Percentiles rank a stretch among this genome's conserved stretches.
These are phyloP conservation scores for Anguilla japonica DNA, from an alignment of 2,113 vertebrate genomes.

Conservation along the genomic window DNA sequence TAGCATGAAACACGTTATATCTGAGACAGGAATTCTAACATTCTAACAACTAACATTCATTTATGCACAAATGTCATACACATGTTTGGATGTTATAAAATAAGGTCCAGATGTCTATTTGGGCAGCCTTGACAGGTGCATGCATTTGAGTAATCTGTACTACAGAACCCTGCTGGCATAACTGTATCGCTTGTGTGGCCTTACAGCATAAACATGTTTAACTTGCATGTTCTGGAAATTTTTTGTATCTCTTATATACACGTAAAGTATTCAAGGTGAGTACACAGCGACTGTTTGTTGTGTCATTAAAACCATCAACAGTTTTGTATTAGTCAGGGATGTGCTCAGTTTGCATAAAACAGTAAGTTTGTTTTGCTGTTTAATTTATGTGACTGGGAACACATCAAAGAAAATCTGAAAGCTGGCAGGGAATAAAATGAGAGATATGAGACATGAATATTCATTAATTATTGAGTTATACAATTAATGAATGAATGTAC, in stretches of 20 bases:
- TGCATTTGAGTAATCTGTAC: neutral
- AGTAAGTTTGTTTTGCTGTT: conserved; percentile 7
- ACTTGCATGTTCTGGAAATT: neutral
- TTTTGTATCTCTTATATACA: neutral
- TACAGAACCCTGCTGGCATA: neutral
- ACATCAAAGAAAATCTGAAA: neutral
- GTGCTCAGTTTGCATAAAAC: neutral
- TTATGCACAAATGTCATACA: neutral
- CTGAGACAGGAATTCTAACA: neutral
- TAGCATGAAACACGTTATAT: neutral
- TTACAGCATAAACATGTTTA: neutral
- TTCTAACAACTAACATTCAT: neutral
- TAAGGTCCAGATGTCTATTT: neutral
- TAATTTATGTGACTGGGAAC: neutral
- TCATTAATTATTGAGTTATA: conserved; percentile 24
- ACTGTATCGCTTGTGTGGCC: too few relatives aligned
- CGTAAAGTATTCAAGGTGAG: neutral
- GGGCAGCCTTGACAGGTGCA: neutral
- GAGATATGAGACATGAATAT: neutral
- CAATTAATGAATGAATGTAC: conserved; percentile 27
- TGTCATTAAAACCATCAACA: neutral
- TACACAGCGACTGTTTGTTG: neutral
- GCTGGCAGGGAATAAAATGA: neutral
- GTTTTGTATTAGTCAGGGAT: neutral
- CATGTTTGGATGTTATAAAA: neutral